Conservation (phyloP, 2,888 invertebrate species). For the Ectemnius lituratus region DNA sequence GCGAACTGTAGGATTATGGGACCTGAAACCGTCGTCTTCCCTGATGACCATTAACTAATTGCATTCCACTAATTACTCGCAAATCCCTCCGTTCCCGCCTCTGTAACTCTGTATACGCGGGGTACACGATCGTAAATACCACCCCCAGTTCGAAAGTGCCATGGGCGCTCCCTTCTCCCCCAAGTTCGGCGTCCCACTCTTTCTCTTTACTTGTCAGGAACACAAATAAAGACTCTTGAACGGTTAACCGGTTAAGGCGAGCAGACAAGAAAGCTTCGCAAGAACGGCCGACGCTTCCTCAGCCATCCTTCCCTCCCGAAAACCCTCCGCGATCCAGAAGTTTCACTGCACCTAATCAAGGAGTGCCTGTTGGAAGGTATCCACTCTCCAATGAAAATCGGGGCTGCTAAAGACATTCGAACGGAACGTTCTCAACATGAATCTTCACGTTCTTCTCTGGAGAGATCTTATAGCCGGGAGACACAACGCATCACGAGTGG, state of each 20-base stretch:
- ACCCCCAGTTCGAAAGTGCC: conserved; percentile 57
- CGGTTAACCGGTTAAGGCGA: conserved; percentile 43
- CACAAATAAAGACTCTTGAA: conserved; percentile 58
- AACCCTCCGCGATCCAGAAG: conserved; percentile 35
- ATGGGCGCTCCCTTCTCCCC: conserved; percentile 37
- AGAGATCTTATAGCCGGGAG: too few relatives aligned
- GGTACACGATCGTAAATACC: conserved; percentile 63
- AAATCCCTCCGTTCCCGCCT: conserved; percentile 59
- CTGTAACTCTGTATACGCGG: conserved; percentile 49
- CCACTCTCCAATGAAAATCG: background rate
- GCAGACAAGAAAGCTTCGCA: conserved; percentile 41
- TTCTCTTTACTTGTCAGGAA: conserved; percentile 46
- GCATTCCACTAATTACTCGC: conserved; percentile 64
- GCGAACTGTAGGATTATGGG: conserved; percentile 50
- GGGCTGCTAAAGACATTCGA: background rate
- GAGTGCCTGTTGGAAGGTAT: background rate
- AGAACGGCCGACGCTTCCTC: conserved; percentile 46
- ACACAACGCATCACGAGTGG: too few relatives aligned
- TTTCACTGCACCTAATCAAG: conserved; percentile 6
- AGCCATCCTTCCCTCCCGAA: conserved; percentile 32
- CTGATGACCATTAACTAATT: conserved; percentile 67
- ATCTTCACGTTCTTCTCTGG: too few relatives aligned
- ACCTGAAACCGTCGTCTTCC: conserved; percentile 51
- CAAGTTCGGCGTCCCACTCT: conserved; percentile 18
- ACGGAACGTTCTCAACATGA: background rate